Conservation (phyloP, 2,888 invertebrate species). For the Cheilosia scutellata region DNA sequence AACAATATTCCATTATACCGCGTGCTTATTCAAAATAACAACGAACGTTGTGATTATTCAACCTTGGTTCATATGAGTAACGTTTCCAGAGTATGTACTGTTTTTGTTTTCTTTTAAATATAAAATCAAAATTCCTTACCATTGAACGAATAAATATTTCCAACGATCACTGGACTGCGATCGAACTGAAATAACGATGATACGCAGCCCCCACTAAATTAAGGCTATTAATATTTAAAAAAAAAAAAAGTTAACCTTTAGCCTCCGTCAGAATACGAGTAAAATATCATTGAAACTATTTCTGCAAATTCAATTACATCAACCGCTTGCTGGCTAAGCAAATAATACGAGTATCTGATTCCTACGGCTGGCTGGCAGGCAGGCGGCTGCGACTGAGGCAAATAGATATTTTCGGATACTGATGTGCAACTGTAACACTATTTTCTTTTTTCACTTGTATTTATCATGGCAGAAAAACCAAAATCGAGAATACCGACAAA, state of each 20-base stretch:
- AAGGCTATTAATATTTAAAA: conserved; percentile 63
- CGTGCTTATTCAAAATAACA: conserved; percentile 32
- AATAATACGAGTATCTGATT: conserved; percentile 70
- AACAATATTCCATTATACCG: conserved; percentile 40
- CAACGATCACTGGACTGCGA: conserved; percentile 37
- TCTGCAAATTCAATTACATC: conserved; percentile 73
- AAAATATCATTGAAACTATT: conserved; percentile 74
- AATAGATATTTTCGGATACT: conserved; percentile 70
- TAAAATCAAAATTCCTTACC: conserved; percentile 64
- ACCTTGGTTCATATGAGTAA: conserved; percentile 27
- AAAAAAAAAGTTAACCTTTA: conserved; percentile 65
- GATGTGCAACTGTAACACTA: conserved; percentile 75
- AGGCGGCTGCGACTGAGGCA: conserved; percentile 35
- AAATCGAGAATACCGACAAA: conserved; percentile 23
- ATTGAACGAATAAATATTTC: conserved; percentile 55
- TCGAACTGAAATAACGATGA: conserved; percentile 44
- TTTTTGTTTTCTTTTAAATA: conserved; percentile 4
- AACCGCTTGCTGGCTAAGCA: conserved; percentile 73
- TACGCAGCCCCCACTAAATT: conserved; percentile 43
- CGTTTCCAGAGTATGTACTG: not conserved
- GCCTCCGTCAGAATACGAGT: conserved; percentile 69
- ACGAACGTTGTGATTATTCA: conserved; percentile 21
- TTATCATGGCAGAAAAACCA: conserved; percentile 23
- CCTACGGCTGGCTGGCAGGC: conserved; percentile 17
- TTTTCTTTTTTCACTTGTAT: conserved; percentile 68